These are phyloP conservation scores for Sylvilagus bachmani DNA, from an alignment of 2,113 vertebrate genomes.

Conservation along the genomic window DNA sequence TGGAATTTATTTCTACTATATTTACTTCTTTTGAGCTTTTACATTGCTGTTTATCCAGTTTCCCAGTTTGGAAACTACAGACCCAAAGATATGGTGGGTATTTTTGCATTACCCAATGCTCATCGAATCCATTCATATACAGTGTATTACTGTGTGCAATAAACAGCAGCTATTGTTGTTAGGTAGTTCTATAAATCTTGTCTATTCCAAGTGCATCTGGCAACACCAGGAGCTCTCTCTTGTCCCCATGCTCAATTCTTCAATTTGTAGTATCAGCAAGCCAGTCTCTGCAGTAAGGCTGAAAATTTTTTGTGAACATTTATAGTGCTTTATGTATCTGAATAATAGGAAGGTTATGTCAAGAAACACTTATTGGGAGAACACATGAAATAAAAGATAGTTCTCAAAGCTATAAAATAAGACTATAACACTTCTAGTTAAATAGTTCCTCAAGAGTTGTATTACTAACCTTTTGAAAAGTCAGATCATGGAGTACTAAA, in stretches of 20 bases:
- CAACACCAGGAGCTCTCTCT: not conserved
- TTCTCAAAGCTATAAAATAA: not conserved
- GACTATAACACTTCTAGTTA: not conserved
- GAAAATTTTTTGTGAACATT: not conserved
- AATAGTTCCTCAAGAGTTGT: not conserved
- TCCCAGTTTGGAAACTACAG: not conserved
- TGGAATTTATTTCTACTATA: not conserved
- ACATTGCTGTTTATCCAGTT: not conserved
- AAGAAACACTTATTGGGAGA: not conserved
- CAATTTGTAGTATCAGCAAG: not conserved
- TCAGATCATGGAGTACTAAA: not conserved
- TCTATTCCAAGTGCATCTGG: not conserved
- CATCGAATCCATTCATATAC: not conserved
- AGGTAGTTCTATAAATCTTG: not conserved
- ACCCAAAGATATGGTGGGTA: not conserved
- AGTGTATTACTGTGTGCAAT: not conserved
- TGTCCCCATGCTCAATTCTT: not conserved
- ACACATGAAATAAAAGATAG: not conserved
- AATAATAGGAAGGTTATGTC: not conserved
- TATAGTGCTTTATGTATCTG: not conserved
- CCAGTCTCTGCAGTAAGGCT: not conserved
- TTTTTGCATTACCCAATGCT: not conserved
- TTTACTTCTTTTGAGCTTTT: not conserved
- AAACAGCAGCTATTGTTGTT: not conserved
- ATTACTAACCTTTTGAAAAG: not conserved